These are phyloP conservation scores for Syngnathus scovelli DNA, from an alignment of 2,113 vertebrate genomes.

Conservation along the genomic window DNA sequence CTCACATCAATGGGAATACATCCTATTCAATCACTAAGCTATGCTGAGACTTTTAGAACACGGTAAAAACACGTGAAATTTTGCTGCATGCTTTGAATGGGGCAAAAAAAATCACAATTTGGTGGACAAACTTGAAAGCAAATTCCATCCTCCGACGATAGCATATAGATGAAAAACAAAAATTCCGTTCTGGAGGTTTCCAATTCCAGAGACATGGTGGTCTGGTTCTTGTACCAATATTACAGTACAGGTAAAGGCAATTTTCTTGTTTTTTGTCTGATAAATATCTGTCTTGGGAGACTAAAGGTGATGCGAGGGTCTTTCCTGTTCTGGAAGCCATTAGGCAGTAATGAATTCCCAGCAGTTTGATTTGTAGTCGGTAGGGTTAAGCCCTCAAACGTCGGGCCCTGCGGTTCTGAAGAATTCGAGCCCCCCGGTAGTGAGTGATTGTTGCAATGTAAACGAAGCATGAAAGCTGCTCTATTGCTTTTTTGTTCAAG, in stretches of 20 bases:
- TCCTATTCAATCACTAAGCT: no score
- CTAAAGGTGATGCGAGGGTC: slow-evolving; percentile 40
- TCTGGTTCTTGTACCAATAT: neutral
- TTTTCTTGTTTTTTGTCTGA: neutral
- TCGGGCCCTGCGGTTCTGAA: slow-evolving; percentile 49
- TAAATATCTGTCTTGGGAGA: slow-evolving; percentile 13
- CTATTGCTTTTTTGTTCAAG: slow-evolving; percentile 51
- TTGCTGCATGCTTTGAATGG: no score
- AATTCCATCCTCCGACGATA: no score
- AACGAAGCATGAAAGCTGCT: slow-evolving; percentile 64
- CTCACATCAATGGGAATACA: neutral
- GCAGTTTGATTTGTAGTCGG: slow-evolving; percentile 68
- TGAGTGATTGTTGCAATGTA: slow-evolving; percentile 71
- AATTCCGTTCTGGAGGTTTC: neutral
- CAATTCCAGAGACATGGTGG: neutral
- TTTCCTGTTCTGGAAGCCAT: slow-evolving; percentile 66
- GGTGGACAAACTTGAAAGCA: no score
- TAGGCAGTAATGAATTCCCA: slow-evolving; percentile 65
- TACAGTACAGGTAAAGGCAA: neutral
- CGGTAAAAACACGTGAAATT: no score
- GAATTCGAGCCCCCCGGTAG: slow-evolving; percentile 59
- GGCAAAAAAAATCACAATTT: no score
- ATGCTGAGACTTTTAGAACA: no score
- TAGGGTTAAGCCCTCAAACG: slow-evolving; percentile 63
- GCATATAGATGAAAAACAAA: no score